Evolutionary conservation across 2,888 invertebrate genomes (phyloP).

Genomic region (Melieria omissa): DNA sequence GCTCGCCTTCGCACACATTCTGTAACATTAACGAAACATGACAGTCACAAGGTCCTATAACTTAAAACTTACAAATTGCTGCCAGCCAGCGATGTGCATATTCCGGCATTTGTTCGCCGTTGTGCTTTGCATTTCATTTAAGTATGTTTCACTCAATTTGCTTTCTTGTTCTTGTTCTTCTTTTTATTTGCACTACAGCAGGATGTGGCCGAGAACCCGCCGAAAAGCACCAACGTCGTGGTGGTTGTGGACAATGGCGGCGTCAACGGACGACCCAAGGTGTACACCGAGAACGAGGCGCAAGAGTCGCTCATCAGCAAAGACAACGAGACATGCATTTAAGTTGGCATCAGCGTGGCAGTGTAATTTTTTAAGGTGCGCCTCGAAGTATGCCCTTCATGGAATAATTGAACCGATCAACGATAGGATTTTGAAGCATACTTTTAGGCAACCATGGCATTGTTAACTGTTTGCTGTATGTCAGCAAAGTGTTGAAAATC

Average conservation of each 20-base stretch:
- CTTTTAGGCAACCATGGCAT: too few species aligned
- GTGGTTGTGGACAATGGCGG: conserved; percentile 63
- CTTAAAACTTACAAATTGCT: too few species aligned
- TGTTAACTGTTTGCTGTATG: too few species aligned
- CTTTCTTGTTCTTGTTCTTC: neutral
- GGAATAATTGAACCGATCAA: too few species aligned
- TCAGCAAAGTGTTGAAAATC: too few species aligned
- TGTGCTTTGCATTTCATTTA: too few species aligned
- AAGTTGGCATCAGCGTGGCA: conserved; percentile 31
- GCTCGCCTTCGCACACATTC: too few species aligned
- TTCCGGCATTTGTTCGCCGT: neutral
- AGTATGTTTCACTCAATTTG: neutral
- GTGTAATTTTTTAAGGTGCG: too few species aligned
- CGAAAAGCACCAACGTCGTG: conserved; percentile 58
- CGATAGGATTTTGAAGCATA: too few species aligned
- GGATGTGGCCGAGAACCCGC: conserved; percentile 50
- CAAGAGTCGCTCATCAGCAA: conserved; percentile 55
- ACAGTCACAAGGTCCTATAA: too few species aligned
- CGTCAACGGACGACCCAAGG: conserved; percentile 56
- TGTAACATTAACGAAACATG: too few species aligned
- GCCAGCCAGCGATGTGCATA: neutral
- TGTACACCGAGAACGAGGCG: conserved; percentile 54
- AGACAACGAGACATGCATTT: conserved; percentile 61
- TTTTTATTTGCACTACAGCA: conserved; percentile 37
- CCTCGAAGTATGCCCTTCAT: too few species aligned